Base-by-base conservation (phyloP, 1,140 invertebrate genomes). In the Archivesica marissinica region DNA sequence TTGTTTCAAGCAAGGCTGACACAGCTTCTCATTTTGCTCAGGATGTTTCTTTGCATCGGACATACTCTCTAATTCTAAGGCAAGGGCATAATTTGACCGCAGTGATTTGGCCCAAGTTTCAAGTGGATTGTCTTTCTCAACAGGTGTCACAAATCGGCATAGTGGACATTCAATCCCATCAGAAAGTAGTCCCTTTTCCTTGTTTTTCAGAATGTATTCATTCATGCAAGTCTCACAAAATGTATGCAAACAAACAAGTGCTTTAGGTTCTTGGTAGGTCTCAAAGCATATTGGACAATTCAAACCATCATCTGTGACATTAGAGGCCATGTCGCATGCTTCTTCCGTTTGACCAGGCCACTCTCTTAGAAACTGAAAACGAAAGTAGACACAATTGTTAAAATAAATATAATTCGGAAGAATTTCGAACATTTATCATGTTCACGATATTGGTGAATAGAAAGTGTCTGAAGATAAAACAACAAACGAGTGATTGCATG, bases 11-110 rank as follows among this genome's bases (percentile, higher is more conserved):
- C 61, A 39, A 20, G 33, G 35, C n/a, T 66, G 33, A 7, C 33
- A 66, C 41, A 30, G 25, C 28, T 59, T 59, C 13, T 6, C 25
- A 6, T 59, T 17, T 28, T 28, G 7, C 23, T 28, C 25, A 7
- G 28, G 11, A 59, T 4, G 7, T 28, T 7, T 54, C 15, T 9
- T 4, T 2, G 7, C 13, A 30, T 17, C 1, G 28, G 54, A 28
- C 33, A 30, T 28, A 17, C 54, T 59, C 4, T 59, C 54, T 28
- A 59, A 30, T 28, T 30, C 7, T 7, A 30, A 59, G 7, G 54
- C 54, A 59, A 59, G 54, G 13, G 54, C 54, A 59, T 30, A 59
- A 59, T 59, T 59, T 28, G 54, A n/a, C 33, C 54, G 54, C 17
- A 59, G 17, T 30, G 23, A 25, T 59, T 59, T 59, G 11, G 54